Conservation (phyloP, 2,888 invertebrate species). For the Zele albiditarsus region DNA sequence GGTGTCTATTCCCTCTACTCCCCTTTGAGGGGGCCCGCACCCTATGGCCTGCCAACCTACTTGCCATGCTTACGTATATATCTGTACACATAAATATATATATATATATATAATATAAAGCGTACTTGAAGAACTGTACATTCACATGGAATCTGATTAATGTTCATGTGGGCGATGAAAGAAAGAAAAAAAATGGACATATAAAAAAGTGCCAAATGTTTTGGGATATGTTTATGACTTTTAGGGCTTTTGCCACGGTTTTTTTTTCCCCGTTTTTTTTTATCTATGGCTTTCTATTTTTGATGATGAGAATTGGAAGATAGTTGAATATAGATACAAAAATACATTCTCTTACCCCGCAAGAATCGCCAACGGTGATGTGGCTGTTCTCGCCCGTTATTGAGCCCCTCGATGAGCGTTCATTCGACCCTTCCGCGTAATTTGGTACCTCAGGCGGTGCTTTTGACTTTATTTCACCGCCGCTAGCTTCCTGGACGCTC, state of each 20-base stretch:
- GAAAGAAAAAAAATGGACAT: constrained; percentile 17
- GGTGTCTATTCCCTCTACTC: constrained; percentile 31
- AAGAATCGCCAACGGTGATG: constrained; percentile 6
- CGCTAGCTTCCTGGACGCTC: constrained; percentile 30
- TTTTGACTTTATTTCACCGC: constrained; percentile 32
- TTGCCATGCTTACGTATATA: constrained; percentile 36
- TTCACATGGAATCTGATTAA: constrained; percentile 17
- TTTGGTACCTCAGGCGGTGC: constrained; percentile 31
- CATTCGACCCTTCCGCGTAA: constrained; percentile 19
- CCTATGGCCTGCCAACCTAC: constrained; percentile 50
- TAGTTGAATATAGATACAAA: constrained; percentile 1
- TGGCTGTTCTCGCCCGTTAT: constrained; percentile 21
- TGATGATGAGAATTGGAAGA: constrained; percentile 16
- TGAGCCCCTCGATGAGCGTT: constrained; percentile 1
- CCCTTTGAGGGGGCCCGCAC: constrained; percentile 7
- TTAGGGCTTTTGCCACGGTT: neutral
- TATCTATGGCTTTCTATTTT: neutral
- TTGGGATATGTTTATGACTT: constrained; percentile 1
- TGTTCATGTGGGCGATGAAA: constrained; percentile 27
- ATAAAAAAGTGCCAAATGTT: constrained; percentile 9
- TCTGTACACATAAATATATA: neutral
- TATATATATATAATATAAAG: neutral
- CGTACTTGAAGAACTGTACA: constrained; percentile 17
- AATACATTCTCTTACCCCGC: constrained; percentile 26
- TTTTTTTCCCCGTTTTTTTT: neutral